Evolutionary conservation across 2,888 invertebrate genomes (phyloP).

Genomic region (Cephus sareptanus): DNA sequence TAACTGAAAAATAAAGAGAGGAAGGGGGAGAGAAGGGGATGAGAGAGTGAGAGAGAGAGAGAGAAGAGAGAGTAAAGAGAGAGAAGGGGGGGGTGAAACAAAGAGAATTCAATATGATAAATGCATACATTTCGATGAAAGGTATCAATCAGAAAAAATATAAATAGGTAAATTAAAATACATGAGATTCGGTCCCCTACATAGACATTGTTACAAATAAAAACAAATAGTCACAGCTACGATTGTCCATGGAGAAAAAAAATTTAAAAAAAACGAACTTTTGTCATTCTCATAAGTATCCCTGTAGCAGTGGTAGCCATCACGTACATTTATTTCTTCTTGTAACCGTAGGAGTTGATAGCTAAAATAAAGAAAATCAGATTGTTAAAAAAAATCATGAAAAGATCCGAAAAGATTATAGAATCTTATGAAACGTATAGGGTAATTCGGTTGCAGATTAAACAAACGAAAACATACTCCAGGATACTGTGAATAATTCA

Average conservation of each 20-base stretch:
- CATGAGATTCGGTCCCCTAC: not conserved
- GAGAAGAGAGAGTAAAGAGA: not conserved
- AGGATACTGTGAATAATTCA: not conserved
- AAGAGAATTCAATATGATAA: not conserved
- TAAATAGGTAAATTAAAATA: not conserved
- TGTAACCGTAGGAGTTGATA: conserved; percentile 81
- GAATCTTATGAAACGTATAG: not conserved
- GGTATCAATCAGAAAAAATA: not conserved
- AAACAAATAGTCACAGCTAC: not conserved
- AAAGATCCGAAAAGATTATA: not conserved
- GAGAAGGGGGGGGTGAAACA: no score
- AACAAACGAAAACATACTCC: not conserved
- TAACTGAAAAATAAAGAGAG: not conserved
- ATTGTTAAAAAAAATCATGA: not conserved
- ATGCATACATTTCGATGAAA: not conserved
- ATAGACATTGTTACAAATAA: not conserved
- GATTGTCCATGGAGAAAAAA: not conserved
- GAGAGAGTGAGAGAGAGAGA: not conserved
- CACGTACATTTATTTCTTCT: conserved; percentile 65
- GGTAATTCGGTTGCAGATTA: not conserved
- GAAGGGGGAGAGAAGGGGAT: not conserved
- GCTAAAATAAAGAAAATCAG: conserved; percentile 67
- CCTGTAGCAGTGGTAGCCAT: not conserved
- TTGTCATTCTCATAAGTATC: not conserved
- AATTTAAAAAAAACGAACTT: not conserved